Conservation (phyloP, 2,888 invertebrate species). For the Ophion obscuratus region DNA sequence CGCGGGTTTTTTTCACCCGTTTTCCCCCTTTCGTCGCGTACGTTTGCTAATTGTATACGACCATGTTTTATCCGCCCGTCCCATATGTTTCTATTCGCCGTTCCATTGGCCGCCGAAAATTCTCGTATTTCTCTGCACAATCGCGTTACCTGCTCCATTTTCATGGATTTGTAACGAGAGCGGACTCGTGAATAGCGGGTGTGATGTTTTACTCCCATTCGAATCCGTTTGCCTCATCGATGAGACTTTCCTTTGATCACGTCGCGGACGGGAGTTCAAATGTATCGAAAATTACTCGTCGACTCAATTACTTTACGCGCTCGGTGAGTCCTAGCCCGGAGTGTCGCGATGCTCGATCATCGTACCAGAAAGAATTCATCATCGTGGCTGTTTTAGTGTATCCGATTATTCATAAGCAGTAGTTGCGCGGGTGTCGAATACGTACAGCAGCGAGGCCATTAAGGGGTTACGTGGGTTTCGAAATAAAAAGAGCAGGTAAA, state of each 20-base stretch:
- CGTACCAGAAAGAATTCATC: not conserved
- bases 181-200: slow-evolving; percentile 13
- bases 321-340: not conserved
- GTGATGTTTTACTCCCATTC: not conserved
- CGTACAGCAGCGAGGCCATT: not conserved
- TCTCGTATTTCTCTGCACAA: slow-evolving; percentile 15
- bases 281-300: not conserved
- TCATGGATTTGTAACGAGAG: not conserved
- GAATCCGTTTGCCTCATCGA: slow-evolving; percentile 7
- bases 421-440: not conserved
- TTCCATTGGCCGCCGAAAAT: slow-evolving; percentile 39
- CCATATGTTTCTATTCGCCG: slow-evolving; percentile 20
- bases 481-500: too few species aligned
- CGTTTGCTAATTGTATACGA: slow-evolving; percentile 53
- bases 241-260: not conserved
- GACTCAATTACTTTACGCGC: not conserved
- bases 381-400: not conserved
- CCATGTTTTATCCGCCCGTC: slow-evolving; percentile 25
- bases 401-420: not conserved
- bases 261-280: not conserved
- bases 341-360: not conserved
- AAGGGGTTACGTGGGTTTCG: too few species aligned
- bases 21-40: slow-evolving; percentile 3
- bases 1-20: not conserved
- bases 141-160: not conserved